Conservation (phyloP, 2,113 vertebrate genomes). For the Sceloporus undulatus region DNA sequence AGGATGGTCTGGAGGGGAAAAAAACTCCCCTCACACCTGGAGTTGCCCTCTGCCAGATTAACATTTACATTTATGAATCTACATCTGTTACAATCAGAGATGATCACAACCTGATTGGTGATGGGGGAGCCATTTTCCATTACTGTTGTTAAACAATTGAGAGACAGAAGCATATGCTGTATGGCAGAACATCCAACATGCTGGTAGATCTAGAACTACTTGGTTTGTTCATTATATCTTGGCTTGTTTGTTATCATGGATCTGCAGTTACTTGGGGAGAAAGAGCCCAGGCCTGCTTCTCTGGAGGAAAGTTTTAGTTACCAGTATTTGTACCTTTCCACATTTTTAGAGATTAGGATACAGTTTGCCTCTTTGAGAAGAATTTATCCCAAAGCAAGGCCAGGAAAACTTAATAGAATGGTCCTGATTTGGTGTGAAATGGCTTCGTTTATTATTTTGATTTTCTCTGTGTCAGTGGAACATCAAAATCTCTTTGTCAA, state of each 20-base stretch:
- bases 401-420: slow-evolving; percentile 23
- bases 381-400: slow-evolving; percentile 6
- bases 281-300: neutral
- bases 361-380: slow-evolving; percentile 16
- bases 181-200: too few relatives aligned
- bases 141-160: slow-evolving; percentile 1
- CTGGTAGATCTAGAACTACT: too few relatives aligned
- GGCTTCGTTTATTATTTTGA: slow-evolving; percentile 23
- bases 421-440: slow-evolving; percentile 35
- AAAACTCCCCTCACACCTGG: too few relatives aligned
- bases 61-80: too few relatives aligned
- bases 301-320: neutral
- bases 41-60: too few relatives aligned
- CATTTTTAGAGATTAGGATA: neutral
- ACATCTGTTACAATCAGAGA: neutral
- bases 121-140: neutral
- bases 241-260: neutral
- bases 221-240: too few relatives aligned
- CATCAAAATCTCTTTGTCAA: slow-evolving; percentile 18
- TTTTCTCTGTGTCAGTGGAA: slow-evolving; percentile 13
- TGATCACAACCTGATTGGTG: neutral
- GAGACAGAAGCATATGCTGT: too few relatives aligned
- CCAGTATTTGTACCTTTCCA: neutral
- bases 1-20: neutral
- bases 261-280: too few relatives aligned